Conservation (phyloP, 2,113 vertebrate genomes). For the Forbesichthys papilliferus region DNA sequence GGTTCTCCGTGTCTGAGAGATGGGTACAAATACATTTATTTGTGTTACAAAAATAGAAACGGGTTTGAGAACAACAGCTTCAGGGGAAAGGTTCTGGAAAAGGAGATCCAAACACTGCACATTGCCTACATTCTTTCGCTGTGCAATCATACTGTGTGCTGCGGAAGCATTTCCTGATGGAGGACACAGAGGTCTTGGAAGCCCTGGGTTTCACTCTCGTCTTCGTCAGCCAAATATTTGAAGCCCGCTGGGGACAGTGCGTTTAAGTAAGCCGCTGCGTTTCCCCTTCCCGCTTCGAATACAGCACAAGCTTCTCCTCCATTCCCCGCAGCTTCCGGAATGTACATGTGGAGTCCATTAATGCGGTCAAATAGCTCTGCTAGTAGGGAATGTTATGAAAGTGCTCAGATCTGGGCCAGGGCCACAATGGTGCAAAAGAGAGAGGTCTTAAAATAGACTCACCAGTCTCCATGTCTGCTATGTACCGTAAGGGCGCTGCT, state of each 20-base stretch:
- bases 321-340: slow-evolving; percentile 63
- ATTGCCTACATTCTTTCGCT: slow-evolving; percentile 14
- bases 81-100: background rate
- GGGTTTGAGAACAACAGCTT: background rate
- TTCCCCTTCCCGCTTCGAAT: background rate
- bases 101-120: slow-evolving; percentile 8
- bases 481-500: slow-evolving; percentile 1
- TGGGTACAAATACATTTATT: background rate
- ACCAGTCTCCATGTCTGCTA: slow-evolving; percentile 1
- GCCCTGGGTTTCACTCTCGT: slow-evolving; percentile 13
- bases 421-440: slow-evolving; percentile 20
- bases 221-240: slow-evolving; percentile 35
- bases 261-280: slow-evolving; percentile 26
- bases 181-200: slow-evolving; percentile 12
- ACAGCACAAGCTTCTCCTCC: slow-evolving; percentile 15
- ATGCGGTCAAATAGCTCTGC: slow-evolving; percentile 57
- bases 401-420: slow-evolving; percentile 29
- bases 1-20: slow-evolving; percentile 81
- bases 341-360: slow-evolving; percentile 78
- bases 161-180: slow-evolving; percentile 7
- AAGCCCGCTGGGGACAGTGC: slow-evolving; percentile 37
- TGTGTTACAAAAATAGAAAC: background rate
- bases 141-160: slow-evolving; percentile 34
- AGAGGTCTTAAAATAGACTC: slow-evolving; percentile 33
- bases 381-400: slow-evolving; percentile 54